These are phyloP conservation scores for Chloroclysta siterata DNA, from an alignment of 2,888 invertebrate genomes.

Conservation along the genomic window DNA sequence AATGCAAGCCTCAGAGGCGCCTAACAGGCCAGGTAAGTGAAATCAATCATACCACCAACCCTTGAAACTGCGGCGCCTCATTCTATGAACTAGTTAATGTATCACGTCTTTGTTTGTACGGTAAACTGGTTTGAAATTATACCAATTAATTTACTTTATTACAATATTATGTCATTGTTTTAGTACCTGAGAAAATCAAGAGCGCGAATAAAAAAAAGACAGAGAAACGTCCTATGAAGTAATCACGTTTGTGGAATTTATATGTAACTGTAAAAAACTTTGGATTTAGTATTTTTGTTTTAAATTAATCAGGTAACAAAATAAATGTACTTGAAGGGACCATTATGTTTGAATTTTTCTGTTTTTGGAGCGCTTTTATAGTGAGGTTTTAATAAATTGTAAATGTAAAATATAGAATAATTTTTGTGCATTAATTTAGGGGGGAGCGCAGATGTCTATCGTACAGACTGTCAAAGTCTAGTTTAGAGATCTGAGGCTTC, in stretches of 20 bases:
- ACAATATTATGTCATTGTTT: constrained; percentile 19
- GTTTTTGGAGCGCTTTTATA: no score
- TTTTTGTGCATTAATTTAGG: no score
- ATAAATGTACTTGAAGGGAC: no score
- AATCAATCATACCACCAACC: constrained; percentile 26
- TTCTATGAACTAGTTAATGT: constrained; percentile 19
- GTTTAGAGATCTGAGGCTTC: no score
- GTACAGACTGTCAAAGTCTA: no score
- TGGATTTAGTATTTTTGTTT: no score
- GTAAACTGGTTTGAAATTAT: constrained; percentile 22
- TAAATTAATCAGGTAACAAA: no score
- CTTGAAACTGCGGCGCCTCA: constrained; percentile 33
- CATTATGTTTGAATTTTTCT: no score
- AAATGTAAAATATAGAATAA: no score
- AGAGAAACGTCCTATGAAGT: neutral
- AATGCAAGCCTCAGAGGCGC: no score
- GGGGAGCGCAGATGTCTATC: no score
- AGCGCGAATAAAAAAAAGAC: constrained; percentile 4
- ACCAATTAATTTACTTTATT: constrained; percentile 15
- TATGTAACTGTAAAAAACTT: neutral
- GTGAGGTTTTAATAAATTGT: no score
- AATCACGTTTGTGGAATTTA: neutral
- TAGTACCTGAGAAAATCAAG: constrained; percentile 12
- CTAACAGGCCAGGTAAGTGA: neutral
- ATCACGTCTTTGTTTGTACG: constrained; percentile 19